Base-by-base conservation (phyloP, 2,113 vertebrate species). In the Leucopsar rothschildi region DNA sequence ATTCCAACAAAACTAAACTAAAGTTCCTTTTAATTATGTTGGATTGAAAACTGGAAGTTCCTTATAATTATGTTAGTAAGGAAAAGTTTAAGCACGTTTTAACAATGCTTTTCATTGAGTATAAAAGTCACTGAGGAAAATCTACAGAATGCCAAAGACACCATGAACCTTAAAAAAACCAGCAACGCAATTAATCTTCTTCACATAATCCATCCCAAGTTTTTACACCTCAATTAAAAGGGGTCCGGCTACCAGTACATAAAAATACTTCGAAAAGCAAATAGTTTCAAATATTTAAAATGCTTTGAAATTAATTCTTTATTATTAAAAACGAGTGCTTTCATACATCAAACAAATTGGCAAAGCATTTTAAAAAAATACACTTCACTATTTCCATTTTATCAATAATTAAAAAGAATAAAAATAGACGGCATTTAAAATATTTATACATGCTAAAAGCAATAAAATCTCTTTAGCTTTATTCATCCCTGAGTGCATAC, bases 401-500 rank as follows among this genome's bases (percentile, higher is more conserved):
- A 82, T 84, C 47, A 37, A n/a, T 45, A 79, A 53, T 71, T 82
- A 23, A 18, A 57, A 87, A 91, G 63, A 39, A 68, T 79, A 14
- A 94, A 92, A 93, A 82, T 66, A 87, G 29, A 61, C 2, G 5
- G 19, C 70, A 92, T 92, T 94, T 87, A 78, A 92, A 83, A 71
- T 55, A 86, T 68, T 68, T 79, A 82, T 65, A 93, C 44, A 60
- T 7, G 42, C 10, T 77, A 59, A 71, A 94, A 71, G 27, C 56
- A 19, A 28, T 68, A 79, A 95, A 93, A 81, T 28, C 23, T 65
- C 49, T 39, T 9, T 73, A 82, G 69, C 24, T 75, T 90, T 88
- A 99, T 47, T 98, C 98, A 3, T 98, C 97, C 95, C 98, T 99
- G 76, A 99, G 97, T 0, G 99, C 99, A 17, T 98, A 99, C 40